Conservation (phyloP, 2,797 vertebrate species). For the Pygocentrus nattereri region DNA sequence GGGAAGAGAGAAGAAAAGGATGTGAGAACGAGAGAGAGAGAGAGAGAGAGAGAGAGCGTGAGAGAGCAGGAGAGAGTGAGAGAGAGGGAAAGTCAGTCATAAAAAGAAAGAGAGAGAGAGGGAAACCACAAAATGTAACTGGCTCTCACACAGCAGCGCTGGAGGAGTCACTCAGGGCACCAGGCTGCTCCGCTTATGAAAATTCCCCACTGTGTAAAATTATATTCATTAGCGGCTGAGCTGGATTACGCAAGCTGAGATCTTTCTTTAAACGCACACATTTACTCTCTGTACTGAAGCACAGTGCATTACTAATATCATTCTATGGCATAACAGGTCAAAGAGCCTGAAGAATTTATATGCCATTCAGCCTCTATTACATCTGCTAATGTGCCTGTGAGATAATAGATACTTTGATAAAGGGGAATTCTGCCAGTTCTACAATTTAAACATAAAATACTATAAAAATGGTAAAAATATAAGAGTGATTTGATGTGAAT, state of each 20-base stretch:
- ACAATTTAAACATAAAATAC: too few relatives aligned
- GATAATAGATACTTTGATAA: too few relatives aligned
- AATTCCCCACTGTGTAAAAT: slow-evolving; percentile 35
- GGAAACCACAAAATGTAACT: background rate
- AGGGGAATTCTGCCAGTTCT: too few relatives aligned
- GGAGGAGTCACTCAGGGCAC: slow-evolving; percentile 12
- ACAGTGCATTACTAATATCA: background rate
- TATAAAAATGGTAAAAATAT: too few relatives aligned
- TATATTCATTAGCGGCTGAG: slow-evolving; percentile 41
- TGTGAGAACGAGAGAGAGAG: background rate
- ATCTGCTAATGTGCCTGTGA: too few relatives aligned
- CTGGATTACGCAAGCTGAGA: slow-evolving; percentile 19
- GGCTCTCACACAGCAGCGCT: slow-evolving; percentile 25
- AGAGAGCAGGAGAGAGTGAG: background rate
- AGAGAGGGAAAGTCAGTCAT: background rate
- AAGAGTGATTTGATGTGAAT: too few relatives aligned
- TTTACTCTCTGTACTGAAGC: background rate
- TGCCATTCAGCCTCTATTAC: too few relatives aligned
- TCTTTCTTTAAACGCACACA: background rate
- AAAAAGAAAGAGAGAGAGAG: background rate
- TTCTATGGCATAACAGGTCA: background rate
- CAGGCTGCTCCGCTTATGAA: slow-evolving; percentile 20
- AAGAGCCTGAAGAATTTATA: too few relatives aligned
- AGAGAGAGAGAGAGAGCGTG: background rate
- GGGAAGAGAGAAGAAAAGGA: background rate